A percentile compares a stretch with the other conserved stretches of the same genome.
Evolutionary conservation across 1,140 invertebrate genomes (phyloP).

Genomic region (Hyles euphorbiae): DNA sequence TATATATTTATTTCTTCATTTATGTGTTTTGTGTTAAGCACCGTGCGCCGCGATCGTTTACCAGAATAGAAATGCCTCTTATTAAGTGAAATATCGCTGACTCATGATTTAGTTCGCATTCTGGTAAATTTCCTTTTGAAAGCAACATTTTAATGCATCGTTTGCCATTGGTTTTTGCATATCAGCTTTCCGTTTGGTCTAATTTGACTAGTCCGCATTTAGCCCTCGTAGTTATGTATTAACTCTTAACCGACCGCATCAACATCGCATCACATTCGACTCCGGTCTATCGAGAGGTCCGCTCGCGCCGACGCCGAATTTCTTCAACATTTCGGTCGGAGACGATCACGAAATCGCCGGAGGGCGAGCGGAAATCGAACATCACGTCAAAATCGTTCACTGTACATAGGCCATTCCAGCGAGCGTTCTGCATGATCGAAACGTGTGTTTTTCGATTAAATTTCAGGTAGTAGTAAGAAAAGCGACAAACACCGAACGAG

Average conservation of each 20-base stretch:
- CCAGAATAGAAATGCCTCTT: conserved; percentile 53
- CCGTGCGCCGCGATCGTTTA: conserved; percentile 57
- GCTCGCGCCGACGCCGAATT: not conserved
- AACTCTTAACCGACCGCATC: conserved; percentile 59
- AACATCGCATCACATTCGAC: conserved; percentile 11
- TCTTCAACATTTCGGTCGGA: not conserved
- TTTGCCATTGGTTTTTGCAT: conserved; percentile 54
- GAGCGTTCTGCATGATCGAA: conserved; percentile 74
- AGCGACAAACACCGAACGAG: conserved; percentile 41
- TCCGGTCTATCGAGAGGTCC: not conserved
- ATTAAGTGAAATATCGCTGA: conserved; percentile 49
- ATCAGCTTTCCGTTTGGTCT: conserved; percentile 55
- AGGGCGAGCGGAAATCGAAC: conserved; percentile 7
- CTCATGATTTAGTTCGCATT: conserved; percentile 55
- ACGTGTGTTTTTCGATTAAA: conserved; percentile 72
- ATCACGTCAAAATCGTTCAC: conserved; percentile 27
- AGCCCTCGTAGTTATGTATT: conserved; percentile 42
- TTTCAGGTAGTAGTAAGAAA: conserved; percentile 70
- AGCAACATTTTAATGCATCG: conserved; percentile 73
- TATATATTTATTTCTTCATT: conserved; percentile 66
- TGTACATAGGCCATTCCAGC: conserved; percentile 64
- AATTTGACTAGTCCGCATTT: conserved; percentile 44
- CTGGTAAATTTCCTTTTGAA: conserved; percentile 47
- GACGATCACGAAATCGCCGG: conserved; percentile 7
- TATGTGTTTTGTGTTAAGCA: conserved; percentile 71